Percentiles rank a stretch among this genome's conserved stretches.
Evolutionary conservation across 2,797 vertebrate species (phyloP).

Genomic region (Cryptoblepharus egeriae): DNA sequence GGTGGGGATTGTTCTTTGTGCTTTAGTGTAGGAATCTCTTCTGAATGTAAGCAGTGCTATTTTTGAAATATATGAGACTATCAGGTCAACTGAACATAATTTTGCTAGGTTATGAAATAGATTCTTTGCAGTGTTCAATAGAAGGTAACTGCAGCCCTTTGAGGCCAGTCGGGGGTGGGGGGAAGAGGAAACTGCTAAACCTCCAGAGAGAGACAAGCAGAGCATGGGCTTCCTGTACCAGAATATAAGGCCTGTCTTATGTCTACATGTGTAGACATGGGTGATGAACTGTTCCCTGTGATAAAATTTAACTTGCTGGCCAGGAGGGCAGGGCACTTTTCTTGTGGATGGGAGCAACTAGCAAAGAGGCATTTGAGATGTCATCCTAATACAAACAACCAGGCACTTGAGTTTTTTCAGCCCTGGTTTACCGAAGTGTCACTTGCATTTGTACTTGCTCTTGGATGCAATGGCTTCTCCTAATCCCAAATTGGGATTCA

Average conservation of each 20-base stretch:
- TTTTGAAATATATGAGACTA: slow-evolving; percentile 14
- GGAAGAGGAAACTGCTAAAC: not conserved
- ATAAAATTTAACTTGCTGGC: not conserved
- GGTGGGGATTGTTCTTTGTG: not conserved
- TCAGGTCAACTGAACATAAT: not conserved
- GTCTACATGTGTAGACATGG: too few species aligned
- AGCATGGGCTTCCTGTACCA: not conserved
- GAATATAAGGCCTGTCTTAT: not conserved
- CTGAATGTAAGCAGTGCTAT: slow-evolving; percentile 1
- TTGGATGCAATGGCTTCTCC: not conserved
- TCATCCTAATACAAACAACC: not conserved
- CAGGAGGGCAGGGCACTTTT: not conserved
- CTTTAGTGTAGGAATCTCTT: not conserved
- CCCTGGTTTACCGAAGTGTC: not conserved
- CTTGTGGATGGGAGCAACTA: not conserved
- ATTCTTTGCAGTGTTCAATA: slow-evolving; percentile 1
- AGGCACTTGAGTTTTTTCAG: not conserved
- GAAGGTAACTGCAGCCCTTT: not conserved
- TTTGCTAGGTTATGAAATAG: not conserved
- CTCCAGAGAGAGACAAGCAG: not conserved
- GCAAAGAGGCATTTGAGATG: too few species aligned
- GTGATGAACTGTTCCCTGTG: too few species aligned
- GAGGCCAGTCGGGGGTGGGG: not conserved
- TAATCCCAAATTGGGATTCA: not conserved
- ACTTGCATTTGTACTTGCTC: too few species aligned